Base-by-base conservation (phyloP, 2,113 vertebrate species). In the Monopterus albus region DNA sequence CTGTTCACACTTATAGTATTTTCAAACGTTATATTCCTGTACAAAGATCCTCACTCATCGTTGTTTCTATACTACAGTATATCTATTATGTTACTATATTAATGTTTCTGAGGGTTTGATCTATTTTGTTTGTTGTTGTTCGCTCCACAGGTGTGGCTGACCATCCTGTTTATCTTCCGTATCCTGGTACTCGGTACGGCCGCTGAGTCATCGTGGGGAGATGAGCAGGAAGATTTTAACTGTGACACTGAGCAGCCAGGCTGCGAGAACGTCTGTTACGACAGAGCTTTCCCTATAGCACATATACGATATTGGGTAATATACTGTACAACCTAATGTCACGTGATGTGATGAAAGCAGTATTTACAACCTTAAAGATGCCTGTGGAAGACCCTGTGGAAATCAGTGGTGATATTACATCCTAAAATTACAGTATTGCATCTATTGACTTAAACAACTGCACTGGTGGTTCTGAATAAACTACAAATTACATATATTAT, bases 131-230 rank as follows among this genome's bases (percentile, higher is more conserved):
- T 55, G 3, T 2, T 73, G 47, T 29, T 42, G 31, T 7, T 39
- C 18, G 0, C 12, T 33, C 7, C 29, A 3, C 70, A 91, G 89
- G 96, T 99, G 61, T 99, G 97, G 97, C 72, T 99, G 82, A 96
- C 97, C 0, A 93, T 99, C 26, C 95, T 99, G 29, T 99, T 99
- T 77, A 98, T 99, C 83, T 99, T 99, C 88, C 95, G 97, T 1
- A 98, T 99, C 93, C 93, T 99, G n/a, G 96, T 99, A 2, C 92
- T 99, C 49, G 97, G 97, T 18, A 97, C 96, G 0, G 97, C 97
- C 0, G 97, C 96, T 0, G 97, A 99, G 89, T 99, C 97, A 0
- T 96, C 96, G 1, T 99, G 97, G 97, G 96, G 96, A 0, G 97
- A 98, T 0, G 97, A 99, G 78, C 95, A 98, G 89, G 95, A 96